These are phyloP conservation scores for Clanis bilineata DNA, from an alignment of 2,888 invertebrate genomes.

Conservation along the genomic window DNA sequence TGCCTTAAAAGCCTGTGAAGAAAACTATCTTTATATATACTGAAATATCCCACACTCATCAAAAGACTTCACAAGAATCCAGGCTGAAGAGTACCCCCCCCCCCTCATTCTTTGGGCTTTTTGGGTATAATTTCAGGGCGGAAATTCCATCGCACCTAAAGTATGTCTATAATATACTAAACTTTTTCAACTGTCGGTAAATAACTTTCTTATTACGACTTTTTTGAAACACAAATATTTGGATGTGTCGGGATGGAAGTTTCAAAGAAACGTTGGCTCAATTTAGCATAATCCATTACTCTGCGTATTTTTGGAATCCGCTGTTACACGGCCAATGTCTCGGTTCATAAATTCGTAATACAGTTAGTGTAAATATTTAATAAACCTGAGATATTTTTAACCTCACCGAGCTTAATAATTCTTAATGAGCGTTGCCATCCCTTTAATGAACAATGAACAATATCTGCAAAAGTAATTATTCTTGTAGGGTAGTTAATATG, in stretches of 20 bases:
- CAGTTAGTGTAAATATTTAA: neutral
- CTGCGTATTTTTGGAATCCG: neutral
- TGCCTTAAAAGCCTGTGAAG: no score
- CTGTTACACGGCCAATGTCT: neutral
- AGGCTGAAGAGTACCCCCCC: no score
- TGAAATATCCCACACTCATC: no score
- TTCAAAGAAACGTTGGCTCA: slow-evolving; percentile 19
- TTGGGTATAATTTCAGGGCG: neutral
- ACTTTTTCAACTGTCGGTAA: neutral
- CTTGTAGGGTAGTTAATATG: no score
- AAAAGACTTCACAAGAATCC: no score
- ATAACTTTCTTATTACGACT: slow-evolving; percentile 14
- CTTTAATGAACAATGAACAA: neutral
- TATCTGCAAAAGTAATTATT: neutral
- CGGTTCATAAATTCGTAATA: neutral
- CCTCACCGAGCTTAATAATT: neutral
- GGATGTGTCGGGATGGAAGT: slow-evolving; percentile 7
- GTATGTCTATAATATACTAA: neutral
- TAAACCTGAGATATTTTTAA: neutral
- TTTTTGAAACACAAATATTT: slow-evolving; percentile 13
- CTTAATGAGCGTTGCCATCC: neutral
- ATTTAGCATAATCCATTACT: neutral
- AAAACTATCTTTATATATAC: no score
- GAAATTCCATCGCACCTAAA: neutral
- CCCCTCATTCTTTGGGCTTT: neutral